Base-by-base conservation (phyloP, 2,888 invertebrate genomes). In the Acronicta alni region DNA sequence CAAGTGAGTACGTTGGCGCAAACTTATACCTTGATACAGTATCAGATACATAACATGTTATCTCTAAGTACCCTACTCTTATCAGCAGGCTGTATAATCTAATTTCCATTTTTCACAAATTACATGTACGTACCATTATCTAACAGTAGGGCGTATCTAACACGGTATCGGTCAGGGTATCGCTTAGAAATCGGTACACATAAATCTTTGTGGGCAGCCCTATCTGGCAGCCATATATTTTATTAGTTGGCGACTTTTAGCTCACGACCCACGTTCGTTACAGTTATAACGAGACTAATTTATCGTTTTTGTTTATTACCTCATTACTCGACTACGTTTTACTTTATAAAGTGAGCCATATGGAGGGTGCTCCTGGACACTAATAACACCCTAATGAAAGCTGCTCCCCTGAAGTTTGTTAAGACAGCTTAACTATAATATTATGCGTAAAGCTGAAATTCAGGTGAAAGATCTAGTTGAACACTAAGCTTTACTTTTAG, bases 221-320 rank as follows among this genome's bases (percentile, higher is more conserved):
- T 89, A 90, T 89, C 89, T 60, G 44, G 63, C 49, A 61, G 59
- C 67, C 75, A 80, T 86, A 89, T 89, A 88, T 88, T 90, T 86
- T 83, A 88, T 88, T 84, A 89, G 86, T 79, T 82, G 81, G 80
- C 71, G 88, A 91, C 88, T 88, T 86, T 86, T 84, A 83, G 73
- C 79, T 71, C 76, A 69, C 73, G 74, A 75, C 82, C 80, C 74
- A 70, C 76, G 84, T 89, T 89, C 85, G 86, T 88, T 89, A 87
- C 86, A 80, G 81, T 85, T 82, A 83, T 90, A 90, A 90, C 88
- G 85, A 90, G 84, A 63, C 82, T 88, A 86, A 91, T 90, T 90
- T 91, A 89, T 91, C 78, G 83, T 73, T 67, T 58, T 75, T 76
- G 56, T 72, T 72, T 74, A 76, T 69, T 57, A 58, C 46, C 52